A percentile compares a stretch with the other conserved stretches of the same genome.
Evolutionary conservation across 1,140 invertebrate genomes (phyloP).

Genomic region (Triops cancriformis): DNA sequence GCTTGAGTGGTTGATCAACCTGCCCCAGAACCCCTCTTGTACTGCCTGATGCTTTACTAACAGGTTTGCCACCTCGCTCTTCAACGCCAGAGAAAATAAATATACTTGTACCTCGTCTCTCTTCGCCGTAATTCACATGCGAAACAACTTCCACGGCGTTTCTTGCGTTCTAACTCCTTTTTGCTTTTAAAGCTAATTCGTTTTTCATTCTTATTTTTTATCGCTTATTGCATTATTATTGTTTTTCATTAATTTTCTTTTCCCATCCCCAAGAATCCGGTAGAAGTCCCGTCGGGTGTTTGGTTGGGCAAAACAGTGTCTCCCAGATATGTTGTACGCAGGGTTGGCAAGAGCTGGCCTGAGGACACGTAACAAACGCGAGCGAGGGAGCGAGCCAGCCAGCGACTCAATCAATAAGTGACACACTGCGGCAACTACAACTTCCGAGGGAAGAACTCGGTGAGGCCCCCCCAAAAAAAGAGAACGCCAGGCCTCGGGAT

Average conservation of each 20-base stretch:
- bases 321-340: neutral
- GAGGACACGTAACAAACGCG: neutral
- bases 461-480: neutral
- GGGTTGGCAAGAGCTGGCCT: neutral
- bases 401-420: slow-evolving; percentile 5
- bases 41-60: neutral
- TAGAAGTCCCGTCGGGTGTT: neutral
- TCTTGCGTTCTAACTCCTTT: too few species aligned
- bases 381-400: neutral
- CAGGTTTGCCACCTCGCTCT: neutral
- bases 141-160: too few species aligned
- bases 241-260: too few species aligned
- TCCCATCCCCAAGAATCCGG: neutral
- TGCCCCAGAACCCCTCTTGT: neutral
- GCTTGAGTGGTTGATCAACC: slow-evolving; percentile 3
- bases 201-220: too few species aligned
- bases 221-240: too few species aligned
- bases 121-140: too few species aligned
- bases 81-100: neutral
- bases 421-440: slow-evolving; percentile 9
- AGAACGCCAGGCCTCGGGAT: neutral
- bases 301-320: neutral
- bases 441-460: neutral
- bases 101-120: too few species aligned
- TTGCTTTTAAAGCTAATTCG: too few species aligned